Percentiles rank a stretch among this genome's conserved stretches.
Evolutionary conservation across 2,113 vertebrate species (phyloP).

Genomic region (Elephas maximus): DNA sequence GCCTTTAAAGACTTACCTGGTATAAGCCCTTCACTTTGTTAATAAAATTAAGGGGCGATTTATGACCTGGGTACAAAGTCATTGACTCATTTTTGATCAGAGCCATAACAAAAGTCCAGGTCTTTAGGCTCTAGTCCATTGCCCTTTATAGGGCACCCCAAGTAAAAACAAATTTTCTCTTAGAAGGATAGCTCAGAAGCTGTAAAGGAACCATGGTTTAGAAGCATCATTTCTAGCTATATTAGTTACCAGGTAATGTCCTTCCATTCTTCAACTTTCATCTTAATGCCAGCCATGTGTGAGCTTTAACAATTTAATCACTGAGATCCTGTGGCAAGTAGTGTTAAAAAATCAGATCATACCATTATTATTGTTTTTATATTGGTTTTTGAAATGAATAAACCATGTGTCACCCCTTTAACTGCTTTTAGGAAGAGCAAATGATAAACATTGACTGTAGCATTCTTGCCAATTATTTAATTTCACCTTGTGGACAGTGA

Average conservation of each 20-base stretch:
- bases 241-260: neutral
- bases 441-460: conserved; percentile 45
- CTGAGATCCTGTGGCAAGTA: conserved; percentile 19
- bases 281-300: conserved; percentile 1
- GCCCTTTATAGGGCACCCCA: neutral
- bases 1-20: neutral
- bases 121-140: neutral
- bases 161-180: conserved; percentile 5
- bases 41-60: conserved; percentile 44
- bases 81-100: neutral
- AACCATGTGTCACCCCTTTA: conserved; percentile 22
- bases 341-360: conserved; percentile 43
- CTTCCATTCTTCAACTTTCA: conserved; percentile 5
- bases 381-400: conserved; percentile 59
- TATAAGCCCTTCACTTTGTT: neutral
- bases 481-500: neutral
- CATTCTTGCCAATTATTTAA: conserved; percentile 55
- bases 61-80: neutral
- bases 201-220: neutral
- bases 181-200: neutral
- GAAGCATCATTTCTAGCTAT: neutral
- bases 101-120: neutral
- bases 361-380: conserved; percentile 65
- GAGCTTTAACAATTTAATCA: conserved; percentile 59
- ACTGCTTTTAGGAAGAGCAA: conserved; percentile 59